A percentile compares a stretch with the other conserved stretches of the same genome.
These are phyloP conservation scores for Trachelus troglodyta DNA, from an alignment of 2,888 invertebrate species.

Conservation along the genomic window DNA sequence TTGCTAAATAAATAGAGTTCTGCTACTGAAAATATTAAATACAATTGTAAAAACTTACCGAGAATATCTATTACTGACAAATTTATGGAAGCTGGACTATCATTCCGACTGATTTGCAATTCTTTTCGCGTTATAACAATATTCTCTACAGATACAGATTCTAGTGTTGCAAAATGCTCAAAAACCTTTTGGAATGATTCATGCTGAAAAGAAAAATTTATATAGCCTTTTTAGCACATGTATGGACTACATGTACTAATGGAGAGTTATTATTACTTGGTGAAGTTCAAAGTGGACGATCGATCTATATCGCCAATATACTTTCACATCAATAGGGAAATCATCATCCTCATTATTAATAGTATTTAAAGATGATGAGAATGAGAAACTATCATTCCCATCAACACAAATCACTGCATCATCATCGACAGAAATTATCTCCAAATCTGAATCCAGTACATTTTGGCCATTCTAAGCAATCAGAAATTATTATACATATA, in stretches of 20 bases:
- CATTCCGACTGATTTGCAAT: constrained; percentile 39
- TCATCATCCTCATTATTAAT: constrained; percentile 37
- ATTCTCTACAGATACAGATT: constrained; percentile 46
- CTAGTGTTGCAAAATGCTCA: constrained; percentile 49
- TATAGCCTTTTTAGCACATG: background rate
- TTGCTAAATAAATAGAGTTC: background rate
- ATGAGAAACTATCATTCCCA: background rate
- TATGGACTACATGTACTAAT: background rate
- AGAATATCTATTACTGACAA: constrained; percentile 54
- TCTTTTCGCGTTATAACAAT: constrained; percentile 49
- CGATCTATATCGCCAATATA: constrained; percentile 51
- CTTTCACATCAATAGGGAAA: constrained; percentile 48
- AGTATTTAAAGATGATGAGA: background rate
- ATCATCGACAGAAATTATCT: background rate
- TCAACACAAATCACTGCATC: background rate
- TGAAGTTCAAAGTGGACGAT: constrained; percentile 44
- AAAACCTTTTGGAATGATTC: constrained; percentile 51
- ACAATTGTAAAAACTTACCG: constrained; percentile 35
- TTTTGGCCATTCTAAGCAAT: background rate
- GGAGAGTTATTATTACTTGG: constrained; percentile 32
- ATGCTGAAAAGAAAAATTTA: constrained; percentile 38
- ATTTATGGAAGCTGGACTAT: constrained; percentile 51
- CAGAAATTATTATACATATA: background rate
- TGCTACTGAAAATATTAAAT: background rate
- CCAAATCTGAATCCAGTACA: background rate